A percentile compares a stretch with the other conserved stretches of the same genome.
These are phyloP conservation scores for Bruchidius siliquastri DNA, from an alignment of 2,888 invertebrate genomes.

Conservation along the genomic window DNA sequence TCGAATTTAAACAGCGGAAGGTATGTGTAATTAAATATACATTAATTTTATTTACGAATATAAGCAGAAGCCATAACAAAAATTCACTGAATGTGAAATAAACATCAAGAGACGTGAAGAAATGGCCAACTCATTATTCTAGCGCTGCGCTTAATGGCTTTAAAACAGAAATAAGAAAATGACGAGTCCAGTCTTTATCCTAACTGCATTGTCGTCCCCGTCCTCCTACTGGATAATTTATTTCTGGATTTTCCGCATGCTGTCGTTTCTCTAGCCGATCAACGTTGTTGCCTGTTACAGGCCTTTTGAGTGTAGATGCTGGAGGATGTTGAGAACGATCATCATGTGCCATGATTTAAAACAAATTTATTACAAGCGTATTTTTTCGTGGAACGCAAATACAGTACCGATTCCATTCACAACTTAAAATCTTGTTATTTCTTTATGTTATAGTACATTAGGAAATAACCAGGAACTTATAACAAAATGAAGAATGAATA, in stretches of 20 bases:
- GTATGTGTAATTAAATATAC: no score
- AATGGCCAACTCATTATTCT: neutral
- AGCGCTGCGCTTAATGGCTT: neutral
- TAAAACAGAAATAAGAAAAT: neutral
- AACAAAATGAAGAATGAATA: no score
- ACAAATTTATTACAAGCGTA: no score
- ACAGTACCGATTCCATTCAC: no score
- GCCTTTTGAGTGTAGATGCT: no score
- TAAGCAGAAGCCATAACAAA: neutral
- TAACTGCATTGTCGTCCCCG: neutral
- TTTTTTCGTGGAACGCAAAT: no score
- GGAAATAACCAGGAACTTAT: no score
- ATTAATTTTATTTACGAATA: neutral
- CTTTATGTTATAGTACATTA: no score
- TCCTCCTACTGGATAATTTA: neutral
- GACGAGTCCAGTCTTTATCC: neutral
- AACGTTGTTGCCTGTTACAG: neutral
- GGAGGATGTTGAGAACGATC: no score
- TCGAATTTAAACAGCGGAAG: no score
- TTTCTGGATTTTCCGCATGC: neutral
- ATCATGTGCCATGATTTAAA: no score
- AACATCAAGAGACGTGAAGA: neutral
- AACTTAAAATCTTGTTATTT: no score
- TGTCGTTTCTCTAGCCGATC: neutral
- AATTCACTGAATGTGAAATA: neutral